Percentiles rank a stretch among this genome's conserved stretches.
Conservation (phyloP, 2,888 invertebrate genomes). For the Homarus gammarus region DNA sequence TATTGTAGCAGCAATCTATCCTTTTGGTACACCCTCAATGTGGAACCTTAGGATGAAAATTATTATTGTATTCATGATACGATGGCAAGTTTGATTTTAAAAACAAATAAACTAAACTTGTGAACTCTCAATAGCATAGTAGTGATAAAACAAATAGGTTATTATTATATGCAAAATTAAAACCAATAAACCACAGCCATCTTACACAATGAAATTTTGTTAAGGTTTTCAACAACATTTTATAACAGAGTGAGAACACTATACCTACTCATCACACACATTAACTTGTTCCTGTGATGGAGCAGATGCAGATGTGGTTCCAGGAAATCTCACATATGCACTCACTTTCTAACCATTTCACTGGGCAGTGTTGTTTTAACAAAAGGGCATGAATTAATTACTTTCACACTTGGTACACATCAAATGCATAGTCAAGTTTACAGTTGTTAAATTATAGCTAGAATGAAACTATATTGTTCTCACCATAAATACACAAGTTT, state of each 20-base stretch:
- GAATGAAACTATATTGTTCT: background rate
- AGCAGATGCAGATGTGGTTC: background rate
- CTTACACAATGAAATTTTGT: background rate
- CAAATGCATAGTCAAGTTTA: slow-evolving; percentile 30
- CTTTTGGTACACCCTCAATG: slow-evolving; percentile 24
- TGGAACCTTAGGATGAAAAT: slow-evolving; percentile 37
- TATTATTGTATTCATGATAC: background rate
- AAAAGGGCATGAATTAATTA: background rate
- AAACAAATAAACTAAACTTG: background rate
- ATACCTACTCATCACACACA: background rate
- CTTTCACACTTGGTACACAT: slow-evolving; percentile 3
- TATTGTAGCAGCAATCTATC: slow-evolving; percentile 22
- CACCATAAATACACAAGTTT: background rate
- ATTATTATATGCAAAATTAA: background rate
- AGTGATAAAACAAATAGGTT: background rate
- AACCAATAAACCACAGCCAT: background rate
- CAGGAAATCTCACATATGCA: slow-evolving; percentile 3
- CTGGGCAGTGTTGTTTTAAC: background rate
- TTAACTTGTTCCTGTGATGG: background rate
- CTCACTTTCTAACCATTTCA: background rate
- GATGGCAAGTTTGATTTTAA: background rate
- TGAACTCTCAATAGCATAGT: no score
- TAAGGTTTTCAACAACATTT: background rate
- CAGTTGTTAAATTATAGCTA: background rate
- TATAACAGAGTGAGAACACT: background rate